Evolutionary conservation across 1,140 invertebrate genomes (phyloP), one percentile per base, ranked within the genome.

Genomic region (Papilio polytes): DNA sequence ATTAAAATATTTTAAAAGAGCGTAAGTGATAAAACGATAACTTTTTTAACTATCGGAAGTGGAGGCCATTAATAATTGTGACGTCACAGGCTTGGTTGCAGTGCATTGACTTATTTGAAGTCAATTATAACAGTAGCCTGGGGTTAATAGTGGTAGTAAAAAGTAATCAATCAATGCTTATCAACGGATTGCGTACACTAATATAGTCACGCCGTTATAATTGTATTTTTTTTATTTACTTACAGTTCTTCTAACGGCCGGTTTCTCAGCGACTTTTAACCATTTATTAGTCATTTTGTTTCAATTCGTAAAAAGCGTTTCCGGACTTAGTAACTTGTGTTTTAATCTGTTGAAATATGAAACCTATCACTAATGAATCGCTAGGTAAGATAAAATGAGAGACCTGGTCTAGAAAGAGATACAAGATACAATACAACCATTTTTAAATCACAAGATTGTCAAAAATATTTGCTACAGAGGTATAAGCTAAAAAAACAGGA

Each of bases 141-240:
- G 87, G 88, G 86, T 91, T 88, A 90, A 89, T 85, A 85, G 88
- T 84, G 36, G 63, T 73, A 77, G 76, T 82, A 82, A 82, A 66
- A 86, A 85, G 85, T 85, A 80, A 90, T 91, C 88, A 84, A 91
- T 90, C 88, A 91, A 82, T 82, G 81, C 85, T 89, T 88, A 89
- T 90, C 85, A 86, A 87, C 85, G 84, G 82, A 77, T 74, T 73
- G 36, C 74, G 74, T 78, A 84, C 31, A 53, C 26, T n/a, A 31
- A 31, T 66, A 31, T 31, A 66, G 10, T 1, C 13, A 66, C 22
- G 3, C 22, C 22, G 10, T 13, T 26, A 26, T 26, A 26, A 66
- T 26, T 8, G 20, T 66, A 66, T 66, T 4, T 66, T 66, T 63
- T 63, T 66, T 66, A 66, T 26, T 26, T 26, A 66, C 13, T 26